Conservation (phyloP, 2,113 vertebrate species). For the Amazona vittata region DNA sequence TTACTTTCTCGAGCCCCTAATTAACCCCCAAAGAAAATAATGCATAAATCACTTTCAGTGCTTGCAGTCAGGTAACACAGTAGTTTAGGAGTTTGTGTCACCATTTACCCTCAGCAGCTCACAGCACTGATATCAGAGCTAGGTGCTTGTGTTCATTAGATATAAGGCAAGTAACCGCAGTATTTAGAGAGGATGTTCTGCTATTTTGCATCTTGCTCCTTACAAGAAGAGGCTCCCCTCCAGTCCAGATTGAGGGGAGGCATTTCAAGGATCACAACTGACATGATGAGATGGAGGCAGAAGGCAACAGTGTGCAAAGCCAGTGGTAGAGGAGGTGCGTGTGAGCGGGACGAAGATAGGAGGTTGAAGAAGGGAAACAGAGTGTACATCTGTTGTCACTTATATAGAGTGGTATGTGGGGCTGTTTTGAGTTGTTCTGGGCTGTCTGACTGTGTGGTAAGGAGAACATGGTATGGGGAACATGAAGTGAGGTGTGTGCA, state of each 20-base stretch:
- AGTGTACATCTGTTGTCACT: background rate
- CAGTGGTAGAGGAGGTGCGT: background rate
- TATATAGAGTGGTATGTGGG: background rate
- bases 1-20: slow-evolving; percentile 64
- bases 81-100: background rate
- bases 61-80: slow-evolving; percentile 20
- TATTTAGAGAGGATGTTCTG: background rate
- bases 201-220: background rate
- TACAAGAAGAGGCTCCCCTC: background rate
- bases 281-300: background rate
- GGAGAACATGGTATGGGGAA: background rate
- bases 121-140: background rate
- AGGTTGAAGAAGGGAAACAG: background rate
- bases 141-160: background rate
- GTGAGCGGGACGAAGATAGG: background rate
- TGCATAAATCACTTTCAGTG: slow-evolving; percentile 50
- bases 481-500: background rate
- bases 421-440: background rate
- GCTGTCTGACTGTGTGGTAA: background rate
- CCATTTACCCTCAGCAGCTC: slow-evolving; percentile 20
- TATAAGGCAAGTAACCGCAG: background rate
- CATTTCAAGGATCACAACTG: background rate
- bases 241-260: background rate
- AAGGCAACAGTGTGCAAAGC: background rate
- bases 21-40: slow-evolving; percentile 75